These are phyloP conservation scores for Rosalia funebris DNA, from an alignment of 2,888 invertebrate species.

Conservation along the genomic window DNA sequence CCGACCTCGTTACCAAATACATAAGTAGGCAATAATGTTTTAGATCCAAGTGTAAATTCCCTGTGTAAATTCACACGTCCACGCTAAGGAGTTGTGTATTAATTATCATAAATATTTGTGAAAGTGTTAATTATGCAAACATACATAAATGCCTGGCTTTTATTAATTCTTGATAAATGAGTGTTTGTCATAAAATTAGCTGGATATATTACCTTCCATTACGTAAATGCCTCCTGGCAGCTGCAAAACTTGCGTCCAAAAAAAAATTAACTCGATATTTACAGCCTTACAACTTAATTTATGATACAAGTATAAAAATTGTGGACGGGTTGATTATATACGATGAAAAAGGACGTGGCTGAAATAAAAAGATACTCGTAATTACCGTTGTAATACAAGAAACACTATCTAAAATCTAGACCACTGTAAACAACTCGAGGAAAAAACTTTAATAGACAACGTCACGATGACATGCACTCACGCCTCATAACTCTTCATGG, in stretches of 20 bases:
- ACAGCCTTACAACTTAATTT: constrained; percentile 21
- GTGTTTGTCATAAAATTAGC: constrained; percentile 45
- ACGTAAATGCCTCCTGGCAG: constrained; percentile 22
- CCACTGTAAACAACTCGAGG: neutral
- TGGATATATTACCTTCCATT: constrained; percentile 22
- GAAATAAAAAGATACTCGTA: neutral
- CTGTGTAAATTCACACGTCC: constrained; percentile 40
- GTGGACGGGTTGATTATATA: neutral
- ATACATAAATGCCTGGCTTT: constrained; percentile 39
- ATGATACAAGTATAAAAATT: constrained; percentile 10
- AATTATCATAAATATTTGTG: constrained; percentile 48
- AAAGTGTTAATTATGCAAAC: constrained; percentile 45
- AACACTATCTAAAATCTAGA: neutral
- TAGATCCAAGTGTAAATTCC: constrained; percentile 34
- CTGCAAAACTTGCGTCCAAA: constrained; percentile 11
- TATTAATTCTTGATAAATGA: constrained; percentile 43
- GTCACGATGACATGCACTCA: neutral
- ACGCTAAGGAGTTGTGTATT: constrained; percentile 43
- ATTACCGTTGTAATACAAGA: neutral
- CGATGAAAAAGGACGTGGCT: neutral
- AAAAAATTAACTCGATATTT: constrained; percentile 15
- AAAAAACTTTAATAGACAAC: constrained; percentile 1
- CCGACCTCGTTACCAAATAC: constrained; percentile 1
- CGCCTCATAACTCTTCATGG: neutral
- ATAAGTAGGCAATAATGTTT: constrained; percentile 25